Base-by-base conservation (phyloP, 1,140 invertebrate species). In the Rhagoletis pomonella region DNA sequence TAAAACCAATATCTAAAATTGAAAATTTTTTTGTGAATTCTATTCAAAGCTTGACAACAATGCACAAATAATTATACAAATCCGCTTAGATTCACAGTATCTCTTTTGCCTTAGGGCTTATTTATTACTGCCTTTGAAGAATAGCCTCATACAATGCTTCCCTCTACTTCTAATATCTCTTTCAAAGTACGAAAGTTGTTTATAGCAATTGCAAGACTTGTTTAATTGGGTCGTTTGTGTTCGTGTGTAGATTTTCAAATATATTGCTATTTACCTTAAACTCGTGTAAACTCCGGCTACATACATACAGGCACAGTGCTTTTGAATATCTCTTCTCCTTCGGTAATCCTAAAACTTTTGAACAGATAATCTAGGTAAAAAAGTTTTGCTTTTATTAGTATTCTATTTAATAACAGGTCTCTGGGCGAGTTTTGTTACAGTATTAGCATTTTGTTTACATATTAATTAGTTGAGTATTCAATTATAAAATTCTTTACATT, bases 361-460 rank as follows among this genome's bases (percentile, higher is more conserved):
- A 10, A 44, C 44, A 10, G 42, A 10, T 42, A 73, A 42, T 14
- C 67, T 2, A 73, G 12, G 39, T 73, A 44, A 42, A 9, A 47
- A 73, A 14, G 50, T 44, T 73, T 73, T 44, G 39, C 42, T 12
- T 73, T 73, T 47, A 47, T 17, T 44, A 73, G 5, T 73, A 47
- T 47, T 73, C 17, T 73, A 73, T 73, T 73, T 73, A 47, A 44
- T 73, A 73, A 42, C 39, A 14, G 42, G 67, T 73, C 67, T 73
- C 17, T 73, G 44, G 1, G 4, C 14, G 14, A 62, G 17, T 62
- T 62, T 81, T 73, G 1, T 47, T 29, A 44, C 12, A 47, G 17
- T 73, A 47, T 73, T 73, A 47, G 14, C 69, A 73, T 14, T 1
- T 14, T 17, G 12, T 14, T 19, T 81, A 47, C 17, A 14, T 3